Conservation (phyloP, 2,888 invertebrate species). For the Electrophaes corylata region DNA sequence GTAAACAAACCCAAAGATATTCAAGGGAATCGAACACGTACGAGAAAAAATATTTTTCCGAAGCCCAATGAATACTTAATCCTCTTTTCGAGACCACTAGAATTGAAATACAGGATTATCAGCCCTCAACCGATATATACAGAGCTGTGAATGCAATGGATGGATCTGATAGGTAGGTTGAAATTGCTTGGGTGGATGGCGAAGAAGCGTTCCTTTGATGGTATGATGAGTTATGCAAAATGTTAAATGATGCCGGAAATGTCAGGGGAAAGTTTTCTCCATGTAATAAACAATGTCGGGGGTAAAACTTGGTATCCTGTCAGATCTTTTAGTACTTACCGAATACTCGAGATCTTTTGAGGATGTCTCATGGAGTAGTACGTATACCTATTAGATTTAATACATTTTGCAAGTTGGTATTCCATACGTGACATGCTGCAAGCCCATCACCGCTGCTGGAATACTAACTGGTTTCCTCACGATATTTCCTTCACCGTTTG, state of each 20-base stretch:
- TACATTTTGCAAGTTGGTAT: too few species aligned
- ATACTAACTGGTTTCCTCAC: too few species aligned
- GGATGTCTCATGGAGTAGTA: too few species aligned
- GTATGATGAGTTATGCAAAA: constrained; percentile 14
- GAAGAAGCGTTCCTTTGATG: constrained; percentile 3
- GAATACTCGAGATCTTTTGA: too few species aligned
- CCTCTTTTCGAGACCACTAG: constrained; percentile 6
- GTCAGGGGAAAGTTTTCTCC: neutral
- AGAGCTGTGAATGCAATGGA: neutral
- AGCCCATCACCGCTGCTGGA: too few species aligned
- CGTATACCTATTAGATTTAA: too few species aligned
- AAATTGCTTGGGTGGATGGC: neutral
- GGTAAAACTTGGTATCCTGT: too few species aligned
- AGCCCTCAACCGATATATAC: neutral
- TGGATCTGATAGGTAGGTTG: neutral
- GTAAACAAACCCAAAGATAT: constrained; percentile 43
- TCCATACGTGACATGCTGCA: too few species aligned
- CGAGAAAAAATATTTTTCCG: constrained; percentile 46
- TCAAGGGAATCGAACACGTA: constrained; percentile 44
- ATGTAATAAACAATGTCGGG: neutral
- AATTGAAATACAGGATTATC: constrained; percentile 8
- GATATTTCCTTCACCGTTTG: too few species aligned
- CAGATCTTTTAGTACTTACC: too few species aligned
- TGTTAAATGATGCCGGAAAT: neutral
- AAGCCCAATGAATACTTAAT: constrained; percentile 51